Percentiles rank a stretch among this genome's conserved stretches.
Conservation (phyloP, 2,888 invertebrate species). For the Raillietiella orientalis region DNA sequence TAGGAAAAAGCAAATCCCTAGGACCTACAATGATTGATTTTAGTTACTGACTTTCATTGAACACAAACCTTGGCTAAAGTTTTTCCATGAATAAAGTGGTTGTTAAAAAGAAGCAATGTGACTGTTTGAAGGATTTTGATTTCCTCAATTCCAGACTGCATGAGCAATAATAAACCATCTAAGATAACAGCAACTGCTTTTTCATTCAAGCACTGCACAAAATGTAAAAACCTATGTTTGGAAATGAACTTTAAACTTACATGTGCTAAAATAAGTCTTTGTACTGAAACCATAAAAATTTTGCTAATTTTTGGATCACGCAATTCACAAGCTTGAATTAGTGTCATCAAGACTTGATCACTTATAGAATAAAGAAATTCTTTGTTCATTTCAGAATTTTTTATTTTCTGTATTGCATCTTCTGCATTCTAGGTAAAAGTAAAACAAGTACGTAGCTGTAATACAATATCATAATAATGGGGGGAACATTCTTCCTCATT, state of each 20-base stretch:
- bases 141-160: conserved; percentile 80
- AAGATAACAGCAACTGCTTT: conserved; percentile 79
- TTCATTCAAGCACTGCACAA: conserved; percentile 38
- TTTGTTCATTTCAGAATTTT: background rate
- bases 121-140: conserved; percentile 85
- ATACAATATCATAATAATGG: background rate
- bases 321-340: conserved; percentile 90
- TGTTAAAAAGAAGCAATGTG: conserved; percentile 75
- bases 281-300: conserved; percentile 74
- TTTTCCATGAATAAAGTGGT: conserved; percentile 72
- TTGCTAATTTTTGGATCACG: conserved; percentile 80
- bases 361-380: conserved; percentile 51
- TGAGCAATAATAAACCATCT: conserved; percentile 66
- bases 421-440: background rate
- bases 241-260: conserved; percentile 4
- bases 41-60: conserved; percentile 1
- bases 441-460: background rate
- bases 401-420: background rate
- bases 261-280: conserved; percentile 32
- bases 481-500: too few relatives aligned
- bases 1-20: conserved; percentile 85
- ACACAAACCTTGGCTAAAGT: conserved; percentile 51
- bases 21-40: conserved; percentile 23
- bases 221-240: conserved; percentile 16
- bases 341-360: conserved; percentile 75